Evolutionary conservation across 2,113 vertebrate genomes (phyloP), one percentile per base, ranked within the genome.

Genomic region (Melanotaenia duboulayi): DNA sequence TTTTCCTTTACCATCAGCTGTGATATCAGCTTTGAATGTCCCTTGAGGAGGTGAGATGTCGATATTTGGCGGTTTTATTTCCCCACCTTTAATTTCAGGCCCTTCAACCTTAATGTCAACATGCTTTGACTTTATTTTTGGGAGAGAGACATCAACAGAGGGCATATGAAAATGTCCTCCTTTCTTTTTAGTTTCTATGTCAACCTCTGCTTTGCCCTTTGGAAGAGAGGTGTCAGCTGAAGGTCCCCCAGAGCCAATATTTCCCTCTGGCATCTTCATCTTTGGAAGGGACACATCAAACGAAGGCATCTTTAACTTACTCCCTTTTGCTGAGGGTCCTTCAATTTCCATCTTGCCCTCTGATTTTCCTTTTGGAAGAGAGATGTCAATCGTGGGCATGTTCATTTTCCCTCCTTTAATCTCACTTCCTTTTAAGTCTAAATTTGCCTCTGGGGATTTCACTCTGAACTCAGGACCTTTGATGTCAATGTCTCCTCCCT

Each of bases 21-120:
- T 48, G 20, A 79, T 24, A 4, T 85, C 42, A 17, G 54, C 52
- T 51, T 85, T 57, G 13, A 71, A 16, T 66, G 84, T 87, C 2
- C 84, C 78, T 58, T 91, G 60, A 4, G 90, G 91, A 0, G 83
- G 57, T 0, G 89, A 91, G 1, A 95, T 87, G 49, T 92, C 71
- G 7, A 90, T 51, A 32, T 78, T 84, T 0, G 92, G 89, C 10
- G 91, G 75, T 46, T 86, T 83, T 0, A 94, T 65, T 71, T 49
- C 88, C 24, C 84, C 49, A 12, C 76, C 13, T 87, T 86, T 20
- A 17, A 74, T 14, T 59, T 78, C 76, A 14, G 74, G 64, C 2
- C 68, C 67, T 11, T 82, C 48, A 0, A 84, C 23, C 22, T 73
- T 82, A 42, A 83, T 22, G 20, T 81, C 79, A 51, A 40, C 55